Evolutionary conservation across 2,797 vertebrate genomes (phyloP), one percentile per base, ranked within the genome.

Genomic region (Hippoglossus hippoglossus): DNA sequence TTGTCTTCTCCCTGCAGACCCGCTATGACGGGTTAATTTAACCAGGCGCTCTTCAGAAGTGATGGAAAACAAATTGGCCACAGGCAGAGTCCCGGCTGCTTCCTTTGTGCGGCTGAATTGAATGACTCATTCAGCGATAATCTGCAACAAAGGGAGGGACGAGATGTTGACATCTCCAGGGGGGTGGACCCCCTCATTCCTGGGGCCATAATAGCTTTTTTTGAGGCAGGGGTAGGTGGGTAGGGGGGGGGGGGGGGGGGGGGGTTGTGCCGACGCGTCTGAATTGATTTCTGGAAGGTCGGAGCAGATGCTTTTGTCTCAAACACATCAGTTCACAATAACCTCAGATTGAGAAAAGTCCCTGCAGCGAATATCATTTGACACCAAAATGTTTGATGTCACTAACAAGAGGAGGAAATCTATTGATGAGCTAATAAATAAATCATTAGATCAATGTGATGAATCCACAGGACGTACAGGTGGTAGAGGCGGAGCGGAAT

Each of bases 11-110:
- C 80, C 70, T 4, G 59, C 75, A 73, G 80, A 78, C 63, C 39
- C 66, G 0, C 36, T 49, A 1, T 66, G 83, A 79, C 55, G 50
- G 78, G 80, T 77, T 88, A 21, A 83, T 89, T 90, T 85, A 82
- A 89, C 82, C 84, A 72, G 54, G 21, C 63, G 52, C 71, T 52
- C 78, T 47, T 71, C 81, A 82, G 47, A 77, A 82, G 78, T 81
- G 84, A 90, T 77, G 79, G 81, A 88, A 84, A 89, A 90, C 87
- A 89, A 91, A 89, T 82, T 87, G 89, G 75, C 86, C 82, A 74
- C 83, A 86, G 81, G 80, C 82, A 49, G 71, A 63, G 67, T 19
- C 18, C 22, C 63, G 66, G 71, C 77, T 69, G 80, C 70, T 31
- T 56, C 80, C 56, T 73, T 84, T 88, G 86, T 88, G 81, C 63